A percentile compares a stretch with the other conserved stretches of the same genome.
Evolutionary conservation across 2,797 vertebrate genomes (phyloP).

Genomic region (Gymnopithys bicolor): DNA sequence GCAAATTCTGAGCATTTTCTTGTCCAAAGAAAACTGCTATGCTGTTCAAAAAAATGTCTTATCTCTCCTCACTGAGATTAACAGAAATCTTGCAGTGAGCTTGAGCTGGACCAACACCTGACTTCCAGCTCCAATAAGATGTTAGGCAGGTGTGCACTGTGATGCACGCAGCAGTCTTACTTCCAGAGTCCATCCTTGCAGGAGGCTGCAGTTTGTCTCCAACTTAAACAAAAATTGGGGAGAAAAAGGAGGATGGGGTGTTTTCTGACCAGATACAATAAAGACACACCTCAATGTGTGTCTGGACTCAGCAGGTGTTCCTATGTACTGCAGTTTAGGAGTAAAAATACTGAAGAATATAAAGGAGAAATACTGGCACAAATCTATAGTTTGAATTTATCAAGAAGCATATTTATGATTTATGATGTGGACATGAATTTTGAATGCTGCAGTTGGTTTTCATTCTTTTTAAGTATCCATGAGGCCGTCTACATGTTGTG

Average conservation of each 20-base stretch:
- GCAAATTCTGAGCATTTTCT: not conserved
- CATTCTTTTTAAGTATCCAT: not conserved
- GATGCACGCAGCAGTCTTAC: not conserved
- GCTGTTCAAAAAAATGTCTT: not conserved
- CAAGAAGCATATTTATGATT: not conserved
- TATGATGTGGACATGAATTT: not conserved
- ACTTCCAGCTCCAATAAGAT: not conserved
- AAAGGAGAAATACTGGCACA: not conserved
- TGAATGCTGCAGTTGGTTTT: not conserved
- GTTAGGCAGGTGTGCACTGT: not conserved
- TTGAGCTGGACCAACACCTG: not conserved
- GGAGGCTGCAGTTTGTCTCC: not conserved
- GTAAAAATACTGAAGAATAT: not conserved
- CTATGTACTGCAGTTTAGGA: not conserved
- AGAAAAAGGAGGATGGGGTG: not conserved
- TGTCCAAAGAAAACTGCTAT: not conserved
- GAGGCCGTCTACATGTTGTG: rapidly evolving
- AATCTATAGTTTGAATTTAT: not conserved
- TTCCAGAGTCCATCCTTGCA: not conserved
- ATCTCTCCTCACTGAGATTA: not conserved
- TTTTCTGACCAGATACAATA: not conserved
- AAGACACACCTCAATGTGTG: not conserved
- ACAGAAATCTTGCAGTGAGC: not conserved
- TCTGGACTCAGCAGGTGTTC: not conserved
- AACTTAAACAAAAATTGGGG: not conserved